Evolutionary conservation across 2,888 invertebrate species (phyloP).

Genomic region (Xestia sexstrigata): DNA sequence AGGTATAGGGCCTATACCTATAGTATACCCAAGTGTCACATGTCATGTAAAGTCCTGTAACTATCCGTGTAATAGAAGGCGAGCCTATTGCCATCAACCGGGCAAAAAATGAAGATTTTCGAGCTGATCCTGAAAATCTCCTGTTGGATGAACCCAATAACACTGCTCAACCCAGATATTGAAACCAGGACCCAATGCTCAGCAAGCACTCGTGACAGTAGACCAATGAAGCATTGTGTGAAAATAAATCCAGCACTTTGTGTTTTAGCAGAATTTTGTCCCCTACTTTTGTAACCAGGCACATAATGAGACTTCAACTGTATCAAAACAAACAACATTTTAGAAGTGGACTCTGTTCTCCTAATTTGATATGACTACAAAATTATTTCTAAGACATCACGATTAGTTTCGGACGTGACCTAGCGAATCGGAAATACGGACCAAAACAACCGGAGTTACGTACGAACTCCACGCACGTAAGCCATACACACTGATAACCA

Average conservation of each 20-base stretch:
- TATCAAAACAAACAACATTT: background rate
- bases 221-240: too few relatives aligned
- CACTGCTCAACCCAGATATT: background rate
- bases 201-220: too few relatives aligned
- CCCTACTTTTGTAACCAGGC: background rate
- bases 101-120: background rate
- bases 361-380: background rate
- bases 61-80: background rate
- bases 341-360: background rate
- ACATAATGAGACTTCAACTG: background rate
- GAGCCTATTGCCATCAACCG: background rate
- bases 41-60: background rate
- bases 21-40: background rate
- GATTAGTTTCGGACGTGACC: background rate
- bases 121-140: background rate
- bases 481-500: constrained; percentile 35
- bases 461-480: constrained; percentile 6
- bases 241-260: too few relatives aligned
- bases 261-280: background rate
- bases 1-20: too few relatives aligned
- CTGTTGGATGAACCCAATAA: background rate
- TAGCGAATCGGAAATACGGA: background rate
- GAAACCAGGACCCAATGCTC: background rate
- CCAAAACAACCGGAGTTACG: background rate
- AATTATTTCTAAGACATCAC: background rate